These are phyloP conservation scores for Netelia virgata DNA, from an alignment of 2,888 invertebrate species.

Conservation along the genomic window DNA sequence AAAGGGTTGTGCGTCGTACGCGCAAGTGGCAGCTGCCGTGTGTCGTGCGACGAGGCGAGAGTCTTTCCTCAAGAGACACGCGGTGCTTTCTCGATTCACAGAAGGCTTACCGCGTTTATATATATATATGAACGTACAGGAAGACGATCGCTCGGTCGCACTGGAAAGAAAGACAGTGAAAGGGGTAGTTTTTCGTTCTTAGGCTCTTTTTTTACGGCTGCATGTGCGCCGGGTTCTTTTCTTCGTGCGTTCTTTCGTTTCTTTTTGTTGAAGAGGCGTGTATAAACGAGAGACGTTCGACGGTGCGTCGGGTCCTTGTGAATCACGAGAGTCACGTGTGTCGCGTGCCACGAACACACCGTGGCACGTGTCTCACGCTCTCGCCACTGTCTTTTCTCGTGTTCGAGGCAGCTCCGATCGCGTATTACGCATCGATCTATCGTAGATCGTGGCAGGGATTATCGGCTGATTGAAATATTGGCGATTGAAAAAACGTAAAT, in stretches of 20 bases:
- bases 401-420: conserved; percentile 15
- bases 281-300: neutral
- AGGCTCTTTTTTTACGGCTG: conserved; percentile 36
- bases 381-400: conserved; percentile 4
- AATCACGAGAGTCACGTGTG: conserved; percentile 69
- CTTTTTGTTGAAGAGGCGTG: conserved; percentile 29
- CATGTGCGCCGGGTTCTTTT: conserved; percentile 20
- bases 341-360: conserved; percentile 63
- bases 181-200: conserved; percentile 43
- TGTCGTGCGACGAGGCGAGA: conserved; percentile 22
- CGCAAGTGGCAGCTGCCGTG: conserved; percentile 54
- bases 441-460: neutral
- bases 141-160: conserved; percentile 17
- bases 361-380: conserved; percentile 47
- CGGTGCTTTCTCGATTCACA: conserved; percentile 21
- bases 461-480: no score
- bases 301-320: conserved; percentile 29
- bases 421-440: conserved; percentile 19
- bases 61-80: conserved; percentile 36
- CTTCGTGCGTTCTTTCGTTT: neutral
- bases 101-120: conserved; percentile 14
- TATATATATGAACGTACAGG: neutral
- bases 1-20: conserved; percentile 61
- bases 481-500: no score
- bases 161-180: conserved; percentile 46